Percentiles rank a stretch among this genome's conserved stretches.
These are phyloP conservation scores for Chironomus tentans DNA, from an alignment of 2,888 invertebrate species.

Conservation along the genomic window DNA sequence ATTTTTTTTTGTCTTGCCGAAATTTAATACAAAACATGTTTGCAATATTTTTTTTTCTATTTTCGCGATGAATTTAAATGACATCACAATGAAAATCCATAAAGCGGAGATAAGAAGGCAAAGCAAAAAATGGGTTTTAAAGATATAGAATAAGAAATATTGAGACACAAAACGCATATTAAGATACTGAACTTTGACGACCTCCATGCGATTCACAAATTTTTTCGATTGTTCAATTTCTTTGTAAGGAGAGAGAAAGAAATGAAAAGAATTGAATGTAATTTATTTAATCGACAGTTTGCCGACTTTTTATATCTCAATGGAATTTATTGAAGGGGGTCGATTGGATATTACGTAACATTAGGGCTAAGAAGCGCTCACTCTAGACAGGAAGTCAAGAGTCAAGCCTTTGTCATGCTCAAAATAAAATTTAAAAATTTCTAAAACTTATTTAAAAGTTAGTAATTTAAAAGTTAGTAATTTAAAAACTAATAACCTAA, in stretches of 20 bases:
- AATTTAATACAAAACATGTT: neutral
- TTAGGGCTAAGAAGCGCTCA: too few relatives aligned
- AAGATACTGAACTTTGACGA: neutral
- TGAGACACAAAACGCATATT: neutral
- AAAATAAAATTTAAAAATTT: too few relatives aligned
- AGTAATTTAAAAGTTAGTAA: too few relatives aligned
- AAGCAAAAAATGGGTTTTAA: neutral
- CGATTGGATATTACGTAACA: neutral
- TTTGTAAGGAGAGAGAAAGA: neutral
- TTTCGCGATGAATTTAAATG: neutral
- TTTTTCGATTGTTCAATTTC: neutral
- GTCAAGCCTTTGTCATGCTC: too few relatives aligned
- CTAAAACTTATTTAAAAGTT: too few relatives aligned
- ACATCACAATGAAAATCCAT: neutral
- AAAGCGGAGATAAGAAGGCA: neutral
- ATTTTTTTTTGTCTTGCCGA: neutral
- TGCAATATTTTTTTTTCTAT: neutral
- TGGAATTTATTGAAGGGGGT: neutral
- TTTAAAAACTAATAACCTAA: too few relatives aligned
- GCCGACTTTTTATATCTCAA: neutral
- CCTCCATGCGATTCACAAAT: neutral
- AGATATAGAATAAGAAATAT: neutral
- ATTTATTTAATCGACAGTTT: conserved; percentile 12
- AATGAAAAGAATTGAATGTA: conserved; percentile 5
- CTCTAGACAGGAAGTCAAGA: too few relatives aligned